phyloP scores from a whole-genome alignment of 2,888 invertebrate species.

The Rhingia campestris region DNA sequence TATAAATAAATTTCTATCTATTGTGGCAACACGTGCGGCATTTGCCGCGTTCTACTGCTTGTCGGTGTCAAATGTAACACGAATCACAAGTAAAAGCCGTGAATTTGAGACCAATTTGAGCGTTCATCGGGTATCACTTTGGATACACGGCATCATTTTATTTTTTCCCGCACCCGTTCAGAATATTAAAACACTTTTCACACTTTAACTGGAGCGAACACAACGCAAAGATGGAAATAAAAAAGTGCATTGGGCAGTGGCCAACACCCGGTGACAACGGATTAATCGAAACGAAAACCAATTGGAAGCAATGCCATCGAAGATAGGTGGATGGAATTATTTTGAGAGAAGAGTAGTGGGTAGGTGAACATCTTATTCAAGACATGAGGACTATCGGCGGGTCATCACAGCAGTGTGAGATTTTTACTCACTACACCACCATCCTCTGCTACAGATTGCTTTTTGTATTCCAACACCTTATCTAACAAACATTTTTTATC shows the following conservation, averaged over 20 bases:
- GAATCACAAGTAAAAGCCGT: conserved; percentile 28
- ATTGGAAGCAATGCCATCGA: conserved; percentile 15
- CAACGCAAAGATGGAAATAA: conserved; percentile 20
- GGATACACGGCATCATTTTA: conserved; percentile 71
- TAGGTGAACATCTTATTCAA: no score
- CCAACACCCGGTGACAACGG: conserved; percentile 19
- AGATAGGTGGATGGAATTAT: conserved; percentile 1
- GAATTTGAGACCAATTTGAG: conserved; percentile 44
- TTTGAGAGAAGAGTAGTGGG: conserved; percentile 1
- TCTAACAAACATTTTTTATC: no score
- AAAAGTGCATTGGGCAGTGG: conserved; percentile 20
- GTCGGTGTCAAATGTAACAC: conserved; percentile 43
- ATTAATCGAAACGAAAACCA: conserved; percentile 3
- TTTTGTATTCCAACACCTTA: no score
- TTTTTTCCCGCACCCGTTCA: conserved; percentile 37
- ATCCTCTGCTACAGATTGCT: no score
- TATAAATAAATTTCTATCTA: not conserved
- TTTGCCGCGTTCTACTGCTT: conserved; percentile 8
- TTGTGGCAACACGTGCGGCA: conserved; percentile 31
- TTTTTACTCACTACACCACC: no score
- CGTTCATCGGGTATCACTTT: conserved; percentile 34
- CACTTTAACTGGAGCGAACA: conserved; percentile 58
- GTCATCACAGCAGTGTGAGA: no score
- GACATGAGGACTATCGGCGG: no score
- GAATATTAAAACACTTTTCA: conserved; percentile 56